Evolutionary conservation across 2,888 invertebrate genomes (phyloP), one percentile per base, ranked within the genome.

Genomic region (Lochmaea capreae): DNA sequence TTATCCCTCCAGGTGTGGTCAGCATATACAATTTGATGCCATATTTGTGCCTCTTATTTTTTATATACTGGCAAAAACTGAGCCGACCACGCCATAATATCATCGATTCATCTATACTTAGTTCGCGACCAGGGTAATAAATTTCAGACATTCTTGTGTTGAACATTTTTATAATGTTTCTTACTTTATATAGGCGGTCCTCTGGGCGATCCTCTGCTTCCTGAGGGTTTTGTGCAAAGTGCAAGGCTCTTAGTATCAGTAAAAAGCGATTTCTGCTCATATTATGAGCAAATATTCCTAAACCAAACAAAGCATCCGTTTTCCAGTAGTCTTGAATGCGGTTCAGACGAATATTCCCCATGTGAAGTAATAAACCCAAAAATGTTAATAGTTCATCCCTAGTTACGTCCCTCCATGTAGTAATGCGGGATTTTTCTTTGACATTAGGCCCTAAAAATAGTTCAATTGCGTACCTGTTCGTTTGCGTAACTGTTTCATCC

Each of bases 21-120:
- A 68, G 76, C 16, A 84, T 81, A 75, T 87, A 85, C 0, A 72
- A 67, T 49, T 67, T 67, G 9, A 67, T 46, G 59, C 57, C 61
- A 62, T 67, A 67, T 61, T 59, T 72, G 42, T 72, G 67, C 49
- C 63, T 59, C 52, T 67, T 54, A 49, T 72, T 72, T 58, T 72
- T 66, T 57, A 67, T 62, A 62, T 69, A 69, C 43, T 69, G 69
- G 16, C 69, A 62, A 46, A 70, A 63, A 54, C 10, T n/a, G 16
- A 70, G 58, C 10, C 71, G 58, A 39, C 66, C 71, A 16, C 67
- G 65, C 65, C 65, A 72, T 18, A 67, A 49, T 18, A 68, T 61
- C 49, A 67, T 67, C 18, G 67, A 67, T 59, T 72, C 72, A 61
- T 72, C 67, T 26, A 72, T 33, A 46, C 63, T 65, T 49, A 70